A percentile compares a stretch with the other conserved stretches of the same genome.
These are phyloP conservation scores for Elephas maximus DNA, from an alignment of 2,113 vertebrate species.

Conservation along the genomic window DNA sequence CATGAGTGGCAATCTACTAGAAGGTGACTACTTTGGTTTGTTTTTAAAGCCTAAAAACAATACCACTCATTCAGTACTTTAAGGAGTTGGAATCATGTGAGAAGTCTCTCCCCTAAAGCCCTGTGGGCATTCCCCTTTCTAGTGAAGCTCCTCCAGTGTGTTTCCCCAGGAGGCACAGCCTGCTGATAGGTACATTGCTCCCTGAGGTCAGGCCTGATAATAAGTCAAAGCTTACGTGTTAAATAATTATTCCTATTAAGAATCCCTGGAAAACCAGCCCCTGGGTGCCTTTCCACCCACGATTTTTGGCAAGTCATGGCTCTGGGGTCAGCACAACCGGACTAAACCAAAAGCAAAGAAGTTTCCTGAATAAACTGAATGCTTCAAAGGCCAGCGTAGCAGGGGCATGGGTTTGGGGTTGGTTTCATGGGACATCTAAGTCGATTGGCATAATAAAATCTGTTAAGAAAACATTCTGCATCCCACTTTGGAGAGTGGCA, in stretches of 20 bases:
- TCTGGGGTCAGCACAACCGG: background rate
- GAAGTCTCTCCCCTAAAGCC: background rate
- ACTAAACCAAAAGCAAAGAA: no score
- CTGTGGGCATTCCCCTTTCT: background rate
- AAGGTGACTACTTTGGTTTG: background rate
- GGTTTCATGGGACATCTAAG: no score
- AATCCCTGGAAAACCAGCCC: background rate
- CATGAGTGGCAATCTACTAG: background rate
- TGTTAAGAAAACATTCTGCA: no score
- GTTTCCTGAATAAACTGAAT: no score
- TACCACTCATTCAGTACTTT: background rate
- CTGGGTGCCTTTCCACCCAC: background rate
- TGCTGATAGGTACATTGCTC: background rate
- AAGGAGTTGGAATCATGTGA: background rate
- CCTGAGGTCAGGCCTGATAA: no score
- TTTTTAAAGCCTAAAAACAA: background rate
- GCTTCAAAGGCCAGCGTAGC: no score
- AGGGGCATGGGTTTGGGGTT: no score
- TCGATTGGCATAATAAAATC: no score
- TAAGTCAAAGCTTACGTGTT: background rate
- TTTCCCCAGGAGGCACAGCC: background rate
- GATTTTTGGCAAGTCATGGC: background rate
- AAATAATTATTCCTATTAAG: slow-evolving; percentile 40
- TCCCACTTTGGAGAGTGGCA: no score
- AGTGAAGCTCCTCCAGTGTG: background rate